Evolutionary conservation across 2,113 vertebrate species (phyloP).

Genomic region (Nyctibius bracteatus): DNA sequence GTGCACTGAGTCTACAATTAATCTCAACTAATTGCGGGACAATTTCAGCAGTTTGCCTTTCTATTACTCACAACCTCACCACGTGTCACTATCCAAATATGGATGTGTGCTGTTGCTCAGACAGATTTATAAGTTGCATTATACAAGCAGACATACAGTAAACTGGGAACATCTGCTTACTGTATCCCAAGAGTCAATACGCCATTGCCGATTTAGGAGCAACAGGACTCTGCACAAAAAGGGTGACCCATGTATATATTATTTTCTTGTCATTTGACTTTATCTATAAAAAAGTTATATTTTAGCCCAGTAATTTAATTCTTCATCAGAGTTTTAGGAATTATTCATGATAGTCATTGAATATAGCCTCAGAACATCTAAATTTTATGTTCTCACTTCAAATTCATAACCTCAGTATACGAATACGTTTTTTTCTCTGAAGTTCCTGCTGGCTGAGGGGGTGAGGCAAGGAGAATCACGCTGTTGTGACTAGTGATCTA

Average conservation of each 20-base stretch:
- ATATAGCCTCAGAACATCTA: not conserved
- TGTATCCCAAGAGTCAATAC: not conserved
- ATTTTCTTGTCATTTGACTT: not conserved
- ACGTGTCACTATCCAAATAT: not conserved
- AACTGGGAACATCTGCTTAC: not conserved
- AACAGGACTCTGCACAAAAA: not conserved
- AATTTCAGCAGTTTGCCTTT: not conserved
- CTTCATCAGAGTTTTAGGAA: not conserved
- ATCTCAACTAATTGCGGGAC: constrained; percentile 1
- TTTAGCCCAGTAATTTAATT: not conserved
- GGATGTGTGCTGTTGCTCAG: not conserved
- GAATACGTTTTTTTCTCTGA: not conserved
- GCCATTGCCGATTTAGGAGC: not conserved
- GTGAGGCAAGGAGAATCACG: not conserved
- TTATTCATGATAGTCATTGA: not conserved
- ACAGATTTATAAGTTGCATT: not conserved
- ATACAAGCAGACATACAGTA: not conserved
- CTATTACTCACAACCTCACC: not conserved
- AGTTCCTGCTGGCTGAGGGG: not conserved
- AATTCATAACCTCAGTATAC: not conserved
- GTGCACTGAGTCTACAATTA: not conserved
- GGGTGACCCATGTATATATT: not conserved
- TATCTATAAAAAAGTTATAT: not conserved
- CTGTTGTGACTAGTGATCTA: not conserved
- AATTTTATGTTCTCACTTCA: not conserved